phyloP scores from a whole-genome alignment of 2,113 vertebrate genomes.

The Notothenia coriiceps region DNA sequence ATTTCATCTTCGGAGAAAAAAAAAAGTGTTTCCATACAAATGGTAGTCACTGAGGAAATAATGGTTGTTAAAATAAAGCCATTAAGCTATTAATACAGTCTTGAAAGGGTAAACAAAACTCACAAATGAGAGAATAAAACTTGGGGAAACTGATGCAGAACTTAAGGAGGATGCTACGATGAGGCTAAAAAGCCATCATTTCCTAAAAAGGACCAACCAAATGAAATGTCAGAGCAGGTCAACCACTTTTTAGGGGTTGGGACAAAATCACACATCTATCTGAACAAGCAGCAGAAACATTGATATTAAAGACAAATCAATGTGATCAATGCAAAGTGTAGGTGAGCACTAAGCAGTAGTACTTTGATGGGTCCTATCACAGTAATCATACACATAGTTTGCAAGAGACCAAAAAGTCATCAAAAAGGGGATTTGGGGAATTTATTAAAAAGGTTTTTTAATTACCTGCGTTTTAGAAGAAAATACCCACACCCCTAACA shows the following conservation, averaged over 20 bases:
- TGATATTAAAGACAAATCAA: slow-evolving; percentile 67
- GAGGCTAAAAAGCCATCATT: slow-evolving; percentile 56
- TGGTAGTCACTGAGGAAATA: slow-evolving; percentile 49
- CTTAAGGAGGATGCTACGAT: slow-evolving; percentile 60
- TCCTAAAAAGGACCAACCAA: slow-evolving; percentile 53
- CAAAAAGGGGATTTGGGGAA: slow-evolving; percentile 41
- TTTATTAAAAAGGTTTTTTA: slow-evolving; percentile 78
- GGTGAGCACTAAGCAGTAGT: slow-evolving; percentile 70
- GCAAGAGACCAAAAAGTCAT: slow-evolving; percentile 62
- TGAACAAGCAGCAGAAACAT: slow-evolving; percentile 75
- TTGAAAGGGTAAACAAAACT: slow-evolving; percentile 60
- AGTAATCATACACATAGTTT: slow-evolving; percentile 64
- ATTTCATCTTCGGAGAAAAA: slow-evolving; percentile 34
- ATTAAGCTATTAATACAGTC: slow-evolving; percentile 65
- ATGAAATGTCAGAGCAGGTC: slow-evolving; percentile 65
- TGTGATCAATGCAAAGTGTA: slow-evolving; percentile 28
- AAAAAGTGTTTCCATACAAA: slow-evolving; percentile 50
- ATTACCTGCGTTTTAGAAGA: slow-evolving; percentile 79
- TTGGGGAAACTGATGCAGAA: slow-evolving; percentile 35
- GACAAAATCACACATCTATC: slow-evolving; percentile 45
- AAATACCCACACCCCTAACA: slow-evolving; percentile 61
- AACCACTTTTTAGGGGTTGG: slow-evolving; percentile 3
- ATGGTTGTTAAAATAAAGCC: slow-evolving; percentile 70
- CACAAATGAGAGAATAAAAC: slow-evolving; percentile 34
- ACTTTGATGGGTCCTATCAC: slow-evolving; percentile 64